Conservation (phyloP, 2,797 vertebrate species). For the Kryptolebias ocellatus region DNA sequence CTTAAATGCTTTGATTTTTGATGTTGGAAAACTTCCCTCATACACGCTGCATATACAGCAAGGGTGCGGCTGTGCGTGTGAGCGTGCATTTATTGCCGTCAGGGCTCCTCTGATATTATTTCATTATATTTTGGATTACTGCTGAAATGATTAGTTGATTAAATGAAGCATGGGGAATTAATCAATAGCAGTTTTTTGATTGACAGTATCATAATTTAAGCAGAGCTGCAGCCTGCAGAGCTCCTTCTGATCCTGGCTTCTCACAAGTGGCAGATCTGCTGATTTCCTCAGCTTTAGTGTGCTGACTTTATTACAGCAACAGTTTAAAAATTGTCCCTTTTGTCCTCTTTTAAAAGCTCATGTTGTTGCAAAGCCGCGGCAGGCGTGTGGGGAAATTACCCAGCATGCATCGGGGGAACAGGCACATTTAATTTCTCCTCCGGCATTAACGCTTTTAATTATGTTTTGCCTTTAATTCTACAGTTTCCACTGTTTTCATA, state of each 20-base stretch:
- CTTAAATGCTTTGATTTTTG: constrained; percentile 77
- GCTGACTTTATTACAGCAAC: constrained; percentile 9
- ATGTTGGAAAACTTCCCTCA: constrained; percentile 54
- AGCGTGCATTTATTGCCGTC: constrained; percentile 7
- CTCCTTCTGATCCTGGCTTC: constrained; percentile 14
- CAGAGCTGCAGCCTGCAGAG: constrained; percentile 27
- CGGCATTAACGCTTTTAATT: constrained; percentile 9
- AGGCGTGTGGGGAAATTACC: constrained; percentile 21
- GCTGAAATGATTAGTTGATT: constrained; percentile 23
- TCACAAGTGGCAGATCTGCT: constrained; percentile 14
- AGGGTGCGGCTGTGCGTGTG: constrained; percentile 8
- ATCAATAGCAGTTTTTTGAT: constrained; percentile 21
- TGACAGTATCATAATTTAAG: constrained; percentile 26
- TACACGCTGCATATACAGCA: constrained; percentile 14
- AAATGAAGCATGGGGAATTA: constrained; percentile 23
- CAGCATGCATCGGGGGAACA: constrained; percentile 35
- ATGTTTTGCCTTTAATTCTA: background rate
- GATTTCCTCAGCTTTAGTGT: constrained; percentile 13
- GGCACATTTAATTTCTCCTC: constrained; percentile 3
- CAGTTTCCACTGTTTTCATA: constrained; percentile 9
- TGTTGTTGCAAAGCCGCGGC: constrained; percentile 13
- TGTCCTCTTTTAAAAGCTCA: constrained; percentile 2
- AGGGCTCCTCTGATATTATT: constrained; percentile 12
- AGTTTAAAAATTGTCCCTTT: constrained; percentile 5
- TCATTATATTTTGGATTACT: constrained; percentile 36